Evolutionary conservation across 2,113 vertebrate species (phyloP), one percentile per base, ranked within the genome.

Genomic region (Oncorhynchus masou): DNA sequence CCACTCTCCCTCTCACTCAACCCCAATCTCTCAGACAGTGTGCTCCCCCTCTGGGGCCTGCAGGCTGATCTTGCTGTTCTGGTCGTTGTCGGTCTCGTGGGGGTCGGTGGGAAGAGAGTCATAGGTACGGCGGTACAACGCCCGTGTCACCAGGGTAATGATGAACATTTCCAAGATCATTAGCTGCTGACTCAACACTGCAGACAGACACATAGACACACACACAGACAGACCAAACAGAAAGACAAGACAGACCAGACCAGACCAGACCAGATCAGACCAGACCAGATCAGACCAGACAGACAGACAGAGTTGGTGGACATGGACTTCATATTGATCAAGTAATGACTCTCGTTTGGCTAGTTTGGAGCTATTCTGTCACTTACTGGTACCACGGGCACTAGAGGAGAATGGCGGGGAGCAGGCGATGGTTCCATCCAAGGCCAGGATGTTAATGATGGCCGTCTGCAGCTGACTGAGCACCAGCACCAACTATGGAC

Each of bases 391-490:
- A 83, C 93, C 96, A 74, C 95, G 94, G 73, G 92, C 92, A 78
- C 83, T 88, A 31, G 95, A 94, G 5, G 94, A 93, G 76, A 94
- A 94, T 13, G 95, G 96, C 15, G 95, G 96, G 8, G 84, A 62
- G 45, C 95, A 97, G 70, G 94, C 86, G 39, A 97, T 96, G 76
- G 91, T 75, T 71, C 89, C 94, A 54, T 90, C 73, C 74, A 90
- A 71, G 51, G 95, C 93, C 73, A 96, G 70, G 74, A 96, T 94
- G 86, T 94, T 95, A 83, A 97, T 95, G 83, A 96, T 92, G 66
- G 93, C 88, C 20, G 94, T 88, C 88, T 97, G 96, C 80, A 97
- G 87, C 19, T 97, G 95, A 89, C 93, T 97, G 84, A 96, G 76
- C 64, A 97, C 89, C 67, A 97, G 86, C 74, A 94, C 79, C 69